These are phyloP conservation scores for Rotaria sp. DNA, from an alignment of 2,888 invertebrate genomes.

Conservation along the genomic window DNA sequence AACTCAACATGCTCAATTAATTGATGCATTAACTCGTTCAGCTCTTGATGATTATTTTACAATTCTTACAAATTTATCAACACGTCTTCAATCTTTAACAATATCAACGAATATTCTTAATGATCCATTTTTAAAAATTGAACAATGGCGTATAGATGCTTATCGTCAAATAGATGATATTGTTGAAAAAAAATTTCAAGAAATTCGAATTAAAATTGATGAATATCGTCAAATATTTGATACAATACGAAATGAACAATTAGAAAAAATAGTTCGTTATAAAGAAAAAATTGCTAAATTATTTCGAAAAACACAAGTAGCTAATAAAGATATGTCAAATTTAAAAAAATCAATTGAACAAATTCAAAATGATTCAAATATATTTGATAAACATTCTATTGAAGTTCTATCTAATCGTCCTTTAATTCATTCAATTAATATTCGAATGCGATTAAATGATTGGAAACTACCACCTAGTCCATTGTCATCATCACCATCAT, in stretches of 20 bases:
- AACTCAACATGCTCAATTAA: not conserved
- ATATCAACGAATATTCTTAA: not conserved
- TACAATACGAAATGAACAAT: not conserved
- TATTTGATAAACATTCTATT: not conserved
- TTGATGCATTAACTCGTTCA: not conserved
- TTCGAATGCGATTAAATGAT: not conserved
- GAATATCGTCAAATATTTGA: not conserved
- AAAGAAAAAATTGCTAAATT: not conserved
- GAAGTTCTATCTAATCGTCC: not conserved
- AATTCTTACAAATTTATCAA: not conserved
- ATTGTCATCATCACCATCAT: not conserved
- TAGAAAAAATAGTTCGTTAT: not conserved
- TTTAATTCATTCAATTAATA: not conserved
- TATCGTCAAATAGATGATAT: not conserved
- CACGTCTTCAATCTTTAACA: not conserved
- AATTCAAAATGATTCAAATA: not conserved
- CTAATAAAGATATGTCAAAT: not conserved
- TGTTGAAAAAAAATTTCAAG: not conserved
- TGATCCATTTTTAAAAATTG: not conserved
- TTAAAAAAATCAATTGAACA: not conserved
- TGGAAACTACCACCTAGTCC: not conserved
- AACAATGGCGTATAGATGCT: not conserved
- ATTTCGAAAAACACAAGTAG: not conserved
- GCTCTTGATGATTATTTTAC: not conserved
- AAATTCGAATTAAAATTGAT: not conserved